These are phyloP conservation scores for Crambe crambe DNA, from an alignment of 37 sponge, comb jelly and placozoan species.

Conservation along the genomic window DNA sequence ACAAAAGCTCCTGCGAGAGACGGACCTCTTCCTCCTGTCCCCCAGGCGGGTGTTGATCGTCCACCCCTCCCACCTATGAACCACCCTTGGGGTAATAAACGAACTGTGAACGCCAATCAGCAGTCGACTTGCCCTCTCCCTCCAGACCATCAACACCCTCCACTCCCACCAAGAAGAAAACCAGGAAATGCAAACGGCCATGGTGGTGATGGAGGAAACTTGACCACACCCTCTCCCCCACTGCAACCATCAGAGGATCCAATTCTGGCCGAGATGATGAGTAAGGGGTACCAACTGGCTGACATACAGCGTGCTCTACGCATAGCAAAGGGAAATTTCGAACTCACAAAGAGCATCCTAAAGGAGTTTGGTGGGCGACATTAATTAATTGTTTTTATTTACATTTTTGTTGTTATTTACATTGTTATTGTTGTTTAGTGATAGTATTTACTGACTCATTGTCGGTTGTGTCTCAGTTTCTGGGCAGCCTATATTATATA, in stretches of 20 bases:
- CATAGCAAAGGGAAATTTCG: constrained; percentile 55
- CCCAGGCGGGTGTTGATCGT: neutral
- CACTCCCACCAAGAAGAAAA: constrained; percentile 52
- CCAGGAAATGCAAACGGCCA: neutral
- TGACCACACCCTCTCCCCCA: constrained; percentile 7
- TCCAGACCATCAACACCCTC: neutral
- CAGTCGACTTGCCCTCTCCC: neutral
- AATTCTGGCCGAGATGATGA: constrained; percentile 35
- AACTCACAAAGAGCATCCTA: constrained; percentile 68
- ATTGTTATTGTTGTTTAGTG: too few relatives aligned
- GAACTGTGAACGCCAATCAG: neutral
- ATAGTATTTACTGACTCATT: too few relatives aligned
- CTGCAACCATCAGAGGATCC: neutral
- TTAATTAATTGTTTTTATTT: too few relatives aligned
- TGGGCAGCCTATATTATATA: too few relatives aligned
- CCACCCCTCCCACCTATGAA: constrained; percentile 56
- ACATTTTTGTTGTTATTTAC: too few relatives aligned
- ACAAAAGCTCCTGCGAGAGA: constrained; percentile 11
- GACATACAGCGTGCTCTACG: constrained; percentile 72
- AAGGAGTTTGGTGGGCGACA: constrained; percentile 66
- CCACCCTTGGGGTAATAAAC: constrained; percentile 27
- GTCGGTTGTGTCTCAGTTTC: too few relatives aligned
- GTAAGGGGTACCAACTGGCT: constrained; percentile 57
- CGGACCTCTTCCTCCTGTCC: neutral
- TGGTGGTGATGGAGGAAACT: neutral